Evolutionary conservation across 2,888 invertebrate species (phyloP).

Genomic region (Caenorhabditis virilis): DNA sequence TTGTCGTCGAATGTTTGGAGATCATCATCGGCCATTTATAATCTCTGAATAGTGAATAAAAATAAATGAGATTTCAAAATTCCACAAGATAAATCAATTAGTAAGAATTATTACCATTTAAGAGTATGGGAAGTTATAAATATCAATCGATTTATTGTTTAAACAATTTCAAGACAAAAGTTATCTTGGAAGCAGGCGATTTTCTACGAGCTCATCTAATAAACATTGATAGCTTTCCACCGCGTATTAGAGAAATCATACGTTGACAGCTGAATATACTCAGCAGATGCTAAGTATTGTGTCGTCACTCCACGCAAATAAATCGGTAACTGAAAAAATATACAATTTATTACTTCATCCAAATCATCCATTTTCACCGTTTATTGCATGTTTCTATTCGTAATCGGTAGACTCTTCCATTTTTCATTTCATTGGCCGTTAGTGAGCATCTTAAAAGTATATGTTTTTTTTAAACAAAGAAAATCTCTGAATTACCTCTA

Average conservation of each 20-base stretch:
- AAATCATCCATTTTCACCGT: background rate
- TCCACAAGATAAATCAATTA: too few species aligned
- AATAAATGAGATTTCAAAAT: too few species aligned
- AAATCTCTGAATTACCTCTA: too few species aligned
- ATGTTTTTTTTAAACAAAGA: background rate
- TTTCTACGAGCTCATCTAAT: too few species aligned
- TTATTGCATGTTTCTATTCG: background rate
- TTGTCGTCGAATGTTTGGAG: constrained; percentile 14
- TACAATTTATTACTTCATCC: background rate
- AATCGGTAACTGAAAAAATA: constrained; percentile 11
- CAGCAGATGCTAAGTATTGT: constrained; percentile 17
- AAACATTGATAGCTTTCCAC: constrained; percentile 29
- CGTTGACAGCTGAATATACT: constrained; percentile 28
- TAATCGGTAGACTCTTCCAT: background rate
- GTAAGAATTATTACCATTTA: too few species aligned
- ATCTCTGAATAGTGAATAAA: too few species aligned
- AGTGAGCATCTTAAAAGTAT: background rate
- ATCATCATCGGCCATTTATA: background rate
- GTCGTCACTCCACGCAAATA: constrained; percentile 34
- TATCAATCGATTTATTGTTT: too few species aligned
- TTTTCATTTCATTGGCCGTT: background rate
- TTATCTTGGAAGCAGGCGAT: too few species aligned
- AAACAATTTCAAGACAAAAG: too few species aligned
- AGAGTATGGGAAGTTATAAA: too few species aligned
- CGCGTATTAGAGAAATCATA: constrained; percentile 12